These are phyloP conservation scores for Trichomycterus rosablanca DNA, from an alignment of 2,113 vertebrate genomes.

Conservation along the genomic window DNA sequence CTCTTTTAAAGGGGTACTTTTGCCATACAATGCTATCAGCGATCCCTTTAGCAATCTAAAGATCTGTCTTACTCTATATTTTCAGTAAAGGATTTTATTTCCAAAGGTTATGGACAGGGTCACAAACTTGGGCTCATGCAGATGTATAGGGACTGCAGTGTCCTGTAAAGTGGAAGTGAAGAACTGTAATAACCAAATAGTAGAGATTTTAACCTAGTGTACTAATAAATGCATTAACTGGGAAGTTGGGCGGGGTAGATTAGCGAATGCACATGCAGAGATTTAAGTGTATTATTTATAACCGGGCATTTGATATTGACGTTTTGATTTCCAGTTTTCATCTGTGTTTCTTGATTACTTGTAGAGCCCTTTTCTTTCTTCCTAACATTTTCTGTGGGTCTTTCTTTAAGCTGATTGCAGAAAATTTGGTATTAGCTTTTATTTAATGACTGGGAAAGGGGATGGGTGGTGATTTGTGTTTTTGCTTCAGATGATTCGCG, in stretches of 20 bases:
- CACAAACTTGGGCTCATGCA: too few species aligned
- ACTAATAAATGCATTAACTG: constrained; percentile 49
- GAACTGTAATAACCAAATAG: constrained; percentile 28
- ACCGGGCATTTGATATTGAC: constrained; percentile 54
- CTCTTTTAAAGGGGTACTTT: too few species aligned
- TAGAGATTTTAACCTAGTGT: constrained; percentile 27
- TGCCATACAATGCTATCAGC: too few species aligned
- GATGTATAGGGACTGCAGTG: neutral
- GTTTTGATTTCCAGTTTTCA: constrained; percentile 37
- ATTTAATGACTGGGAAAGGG: constrained; percentile 1
- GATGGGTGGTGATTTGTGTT: constrained; percentile 5
- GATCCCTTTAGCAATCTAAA: too few species aligned
- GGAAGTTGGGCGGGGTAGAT: constrained; percentile 25
- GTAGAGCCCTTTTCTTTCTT: too few species aligned
- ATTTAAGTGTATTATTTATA: constrained; percentile 59
- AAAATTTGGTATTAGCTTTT: constrained; percentile 16
- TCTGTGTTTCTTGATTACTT: too few species aligned
- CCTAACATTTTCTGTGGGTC: neutral
- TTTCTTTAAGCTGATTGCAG: neutral
- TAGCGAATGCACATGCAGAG: constrained; percentile 26
- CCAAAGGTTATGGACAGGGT: too few species aligned
- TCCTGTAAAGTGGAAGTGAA: neutral
- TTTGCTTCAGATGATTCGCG: neutral
- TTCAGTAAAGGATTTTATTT: too few species aligned
- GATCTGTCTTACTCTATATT: too few species aligned